phyloP scores from a whole-genome alignment of 23 tunicate genomes.

The Phallusia fumigata region DNA sequence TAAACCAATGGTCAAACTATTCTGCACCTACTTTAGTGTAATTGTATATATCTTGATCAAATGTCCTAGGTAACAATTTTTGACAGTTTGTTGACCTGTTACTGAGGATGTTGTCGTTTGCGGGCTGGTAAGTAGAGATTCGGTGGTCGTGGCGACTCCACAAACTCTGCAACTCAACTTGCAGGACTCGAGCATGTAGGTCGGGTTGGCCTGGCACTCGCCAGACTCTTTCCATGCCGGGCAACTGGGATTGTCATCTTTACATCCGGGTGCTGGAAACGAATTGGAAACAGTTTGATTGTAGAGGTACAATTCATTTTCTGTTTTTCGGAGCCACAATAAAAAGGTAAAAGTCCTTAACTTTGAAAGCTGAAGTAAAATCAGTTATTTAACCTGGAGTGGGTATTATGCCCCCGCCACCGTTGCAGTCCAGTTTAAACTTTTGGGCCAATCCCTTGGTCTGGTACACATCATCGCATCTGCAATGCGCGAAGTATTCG shows the following conservation, averaged over 20 bases:
- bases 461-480: conserved; percentile 48
- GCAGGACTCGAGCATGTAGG: conserved; percentile 13
- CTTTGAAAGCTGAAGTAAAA: too few species aligned
- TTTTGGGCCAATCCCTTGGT: conserved; percentile 22
- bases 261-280: background rate
- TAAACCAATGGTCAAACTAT: too few species aligned
- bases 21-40: too few species aligned
- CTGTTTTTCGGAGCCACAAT: background rate
- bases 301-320: too few species aligned
- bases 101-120: too few species aligned
- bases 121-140: too few species aligned
- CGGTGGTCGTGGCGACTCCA: background rate
- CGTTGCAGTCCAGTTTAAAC: conserved; percentile 22
- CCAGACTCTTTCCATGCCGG: conserved; percentile 12
- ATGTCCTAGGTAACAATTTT: too few species aligned
- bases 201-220: conserved; percentile 17
- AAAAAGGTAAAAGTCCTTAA: too few species aligned
- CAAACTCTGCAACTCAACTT: conserved; percentile 29
- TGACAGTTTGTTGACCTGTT: too few species aligned
- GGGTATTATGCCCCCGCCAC: background rate
- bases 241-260: conserved; percentile 21
- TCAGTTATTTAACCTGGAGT: background rate
- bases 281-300: background rate
- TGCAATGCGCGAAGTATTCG: background rate
- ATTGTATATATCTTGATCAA: too few species aligned